phyloP scores from a whole-genome alignment of 2,113 vertebrate genomes.

The Prunella fulvescens region DNA sequence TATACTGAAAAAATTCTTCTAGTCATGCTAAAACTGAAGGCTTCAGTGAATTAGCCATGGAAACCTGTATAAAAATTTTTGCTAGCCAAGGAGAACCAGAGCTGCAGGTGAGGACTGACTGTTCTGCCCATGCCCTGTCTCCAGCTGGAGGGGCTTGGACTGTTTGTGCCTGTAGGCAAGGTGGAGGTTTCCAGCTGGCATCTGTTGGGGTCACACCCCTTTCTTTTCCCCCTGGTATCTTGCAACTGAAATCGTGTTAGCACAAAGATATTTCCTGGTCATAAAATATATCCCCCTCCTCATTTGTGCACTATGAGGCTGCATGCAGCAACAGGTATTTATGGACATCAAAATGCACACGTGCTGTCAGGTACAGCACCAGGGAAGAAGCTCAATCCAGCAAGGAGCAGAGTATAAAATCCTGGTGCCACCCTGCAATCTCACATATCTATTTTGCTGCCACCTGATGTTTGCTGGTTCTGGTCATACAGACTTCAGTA shows the following conservation, averaged over 20 bases:
- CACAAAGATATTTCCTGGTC: not conserved
- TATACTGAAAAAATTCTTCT: not conserved
- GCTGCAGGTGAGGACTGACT: not conserved
- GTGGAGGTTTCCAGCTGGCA: not conserved
- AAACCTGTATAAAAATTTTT: not conserved
- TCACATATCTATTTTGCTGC: accelerated
- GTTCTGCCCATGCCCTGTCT: not conserved
- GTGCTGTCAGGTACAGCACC: accelerated
- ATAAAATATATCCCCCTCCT: not conserved
- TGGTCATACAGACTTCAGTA: not conserved
- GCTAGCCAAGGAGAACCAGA: not conserved
- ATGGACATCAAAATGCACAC: not conserved
- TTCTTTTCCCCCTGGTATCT: not conserved
- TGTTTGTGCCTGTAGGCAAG: not conserved
- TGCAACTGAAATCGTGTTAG: not conserved
- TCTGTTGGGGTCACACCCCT: not conserved
- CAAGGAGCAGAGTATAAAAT: not conserved
- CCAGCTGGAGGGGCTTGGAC: not conserved
- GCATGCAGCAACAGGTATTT: not conserved
- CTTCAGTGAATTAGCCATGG: not conserved
- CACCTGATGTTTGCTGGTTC: not conserved
- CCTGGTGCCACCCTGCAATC: not conserved
- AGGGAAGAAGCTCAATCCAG: not conserved
- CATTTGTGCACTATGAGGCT: not conserved
- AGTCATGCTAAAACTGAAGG: not conserved